phyloP scores from a whole-genome alignment of 2,113 vertebrate species.

The Nanger granti region DNA sequence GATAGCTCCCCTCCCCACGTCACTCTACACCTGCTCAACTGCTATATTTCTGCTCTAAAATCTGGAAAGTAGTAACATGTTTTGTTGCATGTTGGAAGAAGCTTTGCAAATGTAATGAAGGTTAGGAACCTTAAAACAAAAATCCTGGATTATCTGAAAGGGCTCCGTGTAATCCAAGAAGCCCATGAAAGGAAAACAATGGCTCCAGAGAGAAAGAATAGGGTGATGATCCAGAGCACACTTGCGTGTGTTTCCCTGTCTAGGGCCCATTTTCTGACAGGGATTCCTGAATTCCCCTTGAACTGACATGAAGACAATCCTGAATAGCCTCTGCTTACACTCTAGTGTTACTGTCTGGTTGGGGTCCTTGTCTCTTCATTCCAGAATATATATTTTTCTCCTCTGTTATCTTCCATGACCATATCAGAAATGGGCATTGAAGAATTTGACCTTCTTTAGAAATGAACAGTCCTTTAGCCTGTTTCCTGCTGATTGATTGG shows the following conservation, averaged over 20 bases:
- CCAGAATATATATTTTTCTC: background rate
- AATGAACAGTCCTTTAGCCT: background rate
- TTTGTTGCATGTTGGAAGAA: background rate
- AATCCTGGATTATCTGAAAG: background rate
- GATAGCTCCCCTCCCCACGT: fast-evolving
- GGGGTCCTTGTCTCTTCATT: background rate
- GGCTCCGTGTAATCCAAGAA: background rate
- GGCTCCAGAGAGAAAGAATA: background rate
- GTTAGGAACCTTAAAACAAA: background rate
- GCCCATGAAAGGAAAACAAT: background rate
- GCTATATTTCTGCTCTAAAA: background rate
- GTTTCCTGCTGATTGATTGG: background rate
- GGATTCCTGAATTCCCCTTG: background rate
- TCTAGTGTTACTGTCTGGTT: background rate
- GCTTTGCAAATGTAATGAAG: background rate
- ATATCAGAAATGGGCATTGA: background rate
- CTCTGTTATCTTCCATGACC: background rate
- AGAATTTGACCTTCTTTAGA: background rate
- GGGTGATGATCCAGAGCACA: background rate
- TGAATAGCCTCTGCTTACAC: background rate
- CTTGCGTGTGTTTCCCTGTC: background rate
- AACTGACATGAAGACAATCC: background rate
- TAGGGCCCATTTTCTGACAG: background rate
- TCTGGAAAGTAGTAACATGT: background rate
- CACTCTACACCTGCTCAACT: background rate